Conservation (phyloP, 2,113 vertebrate species). For the Gavia stellata region DNA sequence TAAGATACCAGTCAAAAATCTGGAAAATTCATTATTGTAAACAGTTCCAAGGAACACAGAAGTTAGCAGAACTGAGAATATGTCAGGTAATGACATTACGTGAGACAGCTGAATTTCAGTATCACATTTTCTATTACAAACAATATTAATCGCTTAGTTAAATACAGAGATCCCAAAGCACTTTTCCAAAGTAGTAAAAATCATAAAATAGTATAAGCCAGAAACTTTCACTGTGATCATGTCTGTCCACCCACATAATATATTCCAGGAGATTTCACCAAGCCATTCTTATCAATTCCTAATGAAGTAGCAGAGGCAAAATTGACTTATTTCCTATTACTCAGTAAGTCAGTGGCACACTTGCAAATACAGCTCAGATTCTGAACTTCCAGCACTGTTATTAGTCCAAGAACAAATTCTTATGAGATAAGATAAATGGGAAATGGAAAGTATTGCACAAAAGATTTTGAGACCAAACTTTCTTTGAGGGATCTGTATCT, state of each 20-base stretch:
- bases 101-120: not conserved
- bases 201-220: not conserved
- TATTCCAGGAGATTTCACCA: not conserved
- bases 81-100: not conserved
- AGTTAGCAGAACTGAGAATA: not conserved
- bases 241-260: not conserved
- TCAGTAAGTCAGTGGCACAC: not conserved
- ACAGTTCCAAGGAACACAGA: not conserved
- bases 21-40: not conserved
- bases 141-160: not conserved
- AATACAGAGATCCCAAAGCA: not conserved
- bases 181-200: not conserved
- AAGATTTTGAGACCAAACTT: not conserved
- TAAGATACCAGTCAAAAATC: not conserved
- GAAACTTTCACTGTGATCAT: not conserved
- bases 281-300: not conserved
- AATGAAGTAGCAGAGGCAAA: not conserved
- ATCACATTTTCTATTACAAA: not conserved
- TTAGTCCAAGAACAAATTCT: not conserved
- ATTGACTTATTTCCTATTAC: not conserved
- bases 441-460: not conserved
- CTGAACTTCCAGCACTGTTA: not conserved
- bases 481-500: not conserved
- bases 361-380: not conserved
- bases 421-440: not conserved